A percentile compares a stretch with the other conserved stretches of the same genome.
These are phyloP conservation scores for Melieria crassipennis DNA, from an alignment of 2,888 invertebrate genomes.

Conservation along the genomic window DNA sequence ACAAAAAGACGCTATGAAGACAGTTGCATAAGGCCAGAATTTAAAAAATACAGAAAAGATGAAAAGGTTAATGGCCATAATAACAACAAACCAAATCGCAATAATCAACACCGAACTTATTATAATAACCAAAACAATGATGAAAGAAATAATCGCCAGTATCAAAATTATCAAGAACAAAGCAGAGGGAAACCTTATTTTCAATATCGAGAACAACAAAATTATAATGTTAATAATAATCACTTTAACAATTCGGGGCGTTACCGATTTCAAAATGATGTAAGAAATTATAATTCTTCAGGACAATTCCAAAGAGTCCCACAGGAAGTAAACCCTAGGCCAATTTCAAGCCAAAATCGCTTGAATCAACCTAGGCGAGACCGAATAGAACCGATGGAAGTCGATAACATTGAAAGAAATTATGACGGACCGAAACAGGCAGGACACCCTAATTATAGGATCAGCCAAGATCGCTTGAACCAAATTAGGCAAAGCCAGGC, in stretches of 20 bases:
- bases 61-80: too few species aligned
- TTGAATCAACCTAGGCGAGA: conserved; percentile 26
- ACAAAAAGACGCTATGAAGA: too few species aligned
- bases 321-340: conserved; percentile 30
- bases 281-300: neutral
- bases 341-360: conserved; percentile 25
- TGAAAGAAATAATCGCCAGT: too few species aligned
- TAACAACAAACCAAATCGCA: too few species aligned
- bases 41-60: too few species aligned
- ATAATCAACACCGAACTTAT: too few species aligned
- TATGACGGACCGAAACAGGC: conserved; percentile 8
- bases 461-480: conserved; percentile 10
- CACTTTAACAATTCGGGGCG: neutral
- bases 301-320: conserved; percentile 4
- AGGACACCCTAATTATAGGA: conserved; percentile 14
- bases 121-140: too few species aligned
- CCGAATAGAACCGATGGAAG: conserved; percentile 18
- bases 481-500: conserved; percentile 15
- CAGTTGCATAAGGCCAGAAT: too few species aligned
- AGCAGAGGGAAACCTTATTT: neutral
- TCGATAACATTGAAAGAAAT: conserved; percentile 24
- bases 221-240: conserved; percentile 16
- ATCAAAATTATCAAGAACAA: too few species aligned
- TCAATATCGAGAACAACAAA: conserved; percentile 7
- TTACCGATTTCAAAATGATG: conserved; percentile 3